phyloP scores from a whole-genome alignment of 2,888 invertebrate species.

The Lagria hirta region DNA sequence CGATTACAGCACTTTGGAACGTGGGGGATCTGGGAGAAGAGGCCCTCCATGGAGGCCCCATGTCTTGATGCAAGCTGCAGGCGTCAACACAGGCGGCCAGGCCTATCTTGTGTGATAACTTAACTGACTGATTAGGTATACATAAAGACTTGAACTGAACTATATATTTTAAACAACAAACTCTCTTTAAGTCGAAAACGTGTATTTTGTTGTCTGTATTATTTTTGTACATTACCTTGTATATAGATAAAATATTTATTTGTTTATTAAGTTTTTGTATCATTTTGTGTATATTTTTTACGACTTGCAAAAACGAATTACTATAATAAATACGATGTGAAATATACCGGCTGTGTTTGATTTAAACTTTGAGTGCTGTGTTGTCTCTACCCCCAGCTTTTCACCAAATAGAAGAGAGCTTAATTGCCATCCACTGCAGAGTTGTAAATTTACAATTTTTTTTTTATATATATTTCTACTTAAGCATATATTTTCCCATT shows the following conservation, averaged over 20 bases:
- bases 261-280: conserved; percentile 52
- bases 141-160: conserved; percentile 32
- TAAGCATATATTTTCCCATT: conserved; percentile 12
- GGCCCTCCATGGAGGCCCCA: conserved; percentile 62
- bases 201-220: conserved; percentile 50
- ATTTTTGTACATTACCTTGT: conserved; percentile 56
- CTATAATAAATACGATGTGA: conserved; percentile 54
- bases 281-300: conserved; percentile 56
- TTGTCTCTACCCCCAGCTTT: conserved; percentile 22
- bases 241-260: conserved; percentile 55
- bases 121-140: conserved; percentile 54
- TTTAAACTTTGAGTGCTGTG: conserved; percentile 26
- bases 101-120: conserved; percentile 71
- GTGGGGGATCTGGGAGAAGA: conserved; percentile 59
- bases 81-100: conserved; percentile 58
- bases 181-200: conserved; percentile 35
- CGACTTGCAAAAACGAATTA: conserved; percentile 52
- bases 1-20: conserved; percentile 81
- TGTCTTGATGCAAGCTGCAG: conserved; percentile 50
- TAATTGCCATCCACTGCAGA: conserved; percentile 23
- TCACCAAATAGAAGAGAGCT: conserved; percentile 26
- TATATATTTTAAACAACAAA: conserved; percentile 13
- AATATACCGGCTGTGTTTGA: conserved; percentile 42
- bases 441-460: too few species aligned
- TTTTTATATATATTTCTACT: background rate